Conservation (phyloP, 2,113 vertebrate species). For the Phocoena sinus region DNA sequence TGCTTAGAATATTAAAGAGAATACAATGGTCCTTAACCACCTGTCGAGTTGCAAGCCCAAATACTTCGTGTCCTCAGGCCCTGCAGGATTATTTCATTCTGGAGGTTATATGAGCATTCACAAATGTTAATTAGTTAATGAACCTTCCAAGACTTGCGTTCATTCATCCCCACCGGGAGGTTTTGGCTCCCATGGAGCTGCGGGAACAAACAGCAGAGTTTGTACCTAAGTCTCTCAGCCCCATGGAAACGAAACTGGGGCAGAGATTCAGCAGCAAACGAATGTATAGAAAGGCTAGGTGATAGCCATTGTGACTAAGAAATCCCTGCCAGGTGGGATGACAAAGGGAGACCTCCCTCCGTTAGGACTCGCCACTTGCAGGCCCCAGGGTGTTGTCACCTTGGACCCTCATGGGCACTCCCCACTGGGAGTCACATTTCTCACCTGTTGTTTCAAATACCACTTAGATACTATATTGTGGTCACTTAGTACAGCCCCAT, state of each 20-base stretch:
- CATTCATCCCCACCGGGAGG: conserved; percentile 30
- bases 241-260: conserved; percentile 21
- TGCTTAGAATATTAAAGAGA: not conserved
- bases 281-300: not conserved
- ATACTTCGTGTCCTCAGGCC: not conserved
- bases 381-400: not conserved
- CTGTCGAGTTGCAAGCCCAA: conserved; percentile 18
- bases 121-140: conserved; percentile 55
- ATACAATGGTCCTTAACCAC: not conserved
- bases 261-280: not conserved
- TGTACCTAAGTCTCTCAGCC: not conserved
- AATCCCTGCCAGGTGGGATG: not conserved
- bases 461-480: not conserved
- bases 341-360: not conserved
- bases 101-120: conserved; percentile 43
- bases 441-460: not conserved
- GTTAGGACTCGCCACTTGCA: fast-evolving
- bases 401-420: fast-evolving
- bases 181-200: not conserved
- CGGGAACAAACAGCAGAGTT: not conserved
- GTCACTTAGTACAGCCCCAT: not conserved
- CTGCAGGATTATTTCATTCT: not conserved
- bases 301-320: not conserved
- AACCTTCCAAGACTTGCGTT: conserved; percentile 5
- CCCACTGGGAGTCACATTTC: not conserved